Percentiles rank a stretch among this genome's conserved stretches.
Evolutionary conservation across 2,113 vertebrate genomes (phyloP).

Genomic region (Semicossyphus pulcher): DNA sequence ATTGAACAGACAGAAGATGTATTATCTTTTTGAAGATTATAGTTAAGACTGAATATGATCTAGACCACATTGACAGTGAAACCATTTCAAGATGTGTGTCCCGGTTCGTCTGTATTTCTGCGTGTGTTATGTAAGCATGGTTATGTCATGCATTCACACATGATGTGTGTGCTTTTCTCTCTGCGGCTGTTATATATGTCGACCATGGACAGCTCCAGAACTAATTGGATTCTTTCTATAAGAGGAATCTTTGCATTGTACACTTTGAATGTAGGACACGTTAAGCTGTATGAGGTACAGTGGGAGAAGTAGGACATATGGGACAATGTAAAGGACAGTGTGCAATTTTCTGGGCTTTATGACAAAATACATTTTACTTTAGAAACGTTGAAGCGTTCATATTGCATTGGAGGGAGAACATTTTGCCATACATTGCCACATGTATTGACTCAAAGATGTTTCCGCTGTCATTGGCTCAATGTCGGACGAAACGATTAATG

Average conservation of each 20-base stretch:
- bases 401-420: too few species aligned
- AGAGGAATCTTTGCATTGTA: not conserved
- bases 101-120: constrained; percentile 5
- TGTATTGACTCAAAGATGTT: too few species aligned
- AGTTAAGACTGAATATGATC: not conserved
- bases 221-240: constrained; percentile 32
- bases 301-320: too few species aligned
- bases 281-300: not conserved
- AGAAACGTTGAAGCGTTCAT: too few species aligned
- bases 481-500: too few species aligned
- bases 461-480: too few species aligned
- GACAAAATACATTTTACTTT: too few species aligned
- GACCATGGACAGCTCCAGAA: constrained; percentile 28
- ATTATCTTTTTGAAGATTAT: not conserved
- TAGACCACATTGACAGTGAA: not conserved
- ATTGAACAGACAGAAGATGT: not conserved
- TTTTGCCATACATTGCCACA: too few species aligned
- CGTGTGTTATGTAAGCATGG: constrained; percentile 36
- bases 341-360: too few species aligned
- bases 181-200: constrained; percentile 24
- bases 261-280: constrained; percentile 27
- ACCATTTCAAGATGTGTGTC: constrained; percentile 2
- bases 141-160: constrained; percentile 29
- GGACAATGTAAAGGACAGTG: too few species aligned
- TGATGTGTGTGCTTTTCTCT: constrained; percentile 8